Percentiles rank a stretch among this genome's conserved stretches.
Conservation (phyloP, 2,113 vertebrate species). For the Nyctereutes procyonoides region DNA sequence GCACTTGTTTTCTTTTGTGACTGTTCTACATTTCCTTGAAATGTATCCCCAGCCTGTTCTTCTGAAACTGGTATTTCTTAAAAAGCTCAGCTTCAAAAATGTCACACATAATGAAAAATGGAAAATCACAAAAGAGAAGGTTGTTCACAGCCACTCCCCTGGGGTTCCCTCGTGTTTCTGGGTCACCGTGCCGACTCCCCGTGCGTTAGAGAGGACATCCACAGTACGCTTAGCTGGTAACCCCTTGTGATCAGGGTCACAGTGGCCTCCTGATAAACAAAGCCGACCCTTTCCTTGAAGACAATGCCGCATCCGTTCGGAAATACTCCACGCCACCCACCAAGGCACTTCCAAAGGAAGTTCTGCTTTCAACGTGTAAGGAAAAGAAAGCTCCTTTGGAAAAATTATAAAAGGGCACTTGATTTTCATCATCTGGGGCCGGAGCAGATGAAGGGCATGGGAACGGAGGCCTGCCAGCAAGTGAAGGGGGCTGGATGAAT, state of each 20-base stretch:
- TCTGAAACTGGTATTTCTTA: conserved; percentile 68
- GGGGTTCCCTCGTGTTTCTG: conserved; percentile 69
- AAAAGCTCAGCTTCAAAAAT: conserved; percentile 77
- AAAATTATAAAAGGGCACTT: conserved; percentile 12
- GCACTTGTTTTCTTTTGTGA: conserved; percentile 76
- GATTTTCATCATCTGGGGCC: conserved; percentile 53
- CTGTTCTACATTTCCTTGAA: conserved; percentile 75
- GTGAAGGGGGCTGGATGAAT: neutral
- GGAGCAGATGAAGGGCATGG: conserved; percentile 39
- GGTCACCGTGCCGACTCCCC: conserved; percentile 63
- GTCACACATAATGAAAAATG: conserved; percentile 75
- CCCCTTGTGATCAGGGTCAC: conserved; percentile 67
- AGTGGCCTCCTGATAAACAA: conserved; percentile 67
- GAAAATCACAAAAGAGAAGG: conserved; percentile 72
- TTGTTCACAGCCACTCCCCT: conserved; percentile 71
- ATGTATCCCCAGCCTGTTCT: conserved; percentile 68
- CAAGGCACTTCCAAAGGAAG: conserved; percentile 54
- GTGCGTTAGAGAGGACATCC: conserved; percentile 70
- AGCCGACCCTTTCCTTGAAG: conserved; percentile 69
- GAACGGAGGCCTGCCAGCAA: neutral
- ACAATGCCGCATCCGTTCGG: conserved; percentile 49
- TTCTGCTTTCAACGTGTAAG: conserved; percentile 37
- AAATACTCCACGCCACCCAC: neutral
- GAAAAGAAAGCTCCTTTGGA: conserved; percentile 59
- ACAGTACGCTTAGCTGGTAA: conserved; percentile 57